Evolutionary conservation across 2,888 invertebrate genomes (phyloP), one percentile per base, ranked within the genome.

Genomic region (Pycnomerus fuliginosus): DNA sequence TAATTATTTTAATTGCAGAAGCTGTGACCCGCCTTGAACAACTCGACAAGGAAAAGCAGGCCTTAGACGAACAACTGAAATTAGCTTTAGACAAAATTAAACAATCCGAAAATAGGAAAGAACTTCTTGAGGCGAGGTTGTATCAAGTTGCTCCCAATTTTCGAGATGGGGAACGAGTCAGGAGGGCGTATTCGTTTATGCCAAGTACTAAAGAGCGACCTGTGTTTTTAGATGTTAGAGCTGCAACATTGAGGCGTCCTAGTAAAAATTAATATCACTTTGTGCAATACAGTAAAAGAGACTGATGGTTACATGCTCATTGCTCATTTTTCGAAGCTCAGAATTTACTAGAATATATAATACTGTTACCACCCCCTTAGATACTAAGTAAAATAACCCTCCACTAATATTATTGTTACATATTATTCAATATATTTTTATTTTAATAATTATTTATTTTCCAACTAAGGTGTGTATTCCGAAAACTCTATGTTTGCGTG

Each of bases 1-100:
- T 8, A 20, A 7, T 20, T 20, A n/a, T n/a, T n/a, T n/a, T 20
- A 20, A 8, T 69, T 71, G 37, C 67, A 85, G 88, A 83, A 69
- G 88, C 89, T n/a, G 80, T 85, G 68, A 73, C 74, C 42, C 79
- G 85, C 44, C 73, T 90, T 8, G 76, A 78, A 53, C 82, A 85
- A 57, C 70, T 90, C 23, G 88, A 90, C 72, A 76, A 77, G 43
- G 88, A 89, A 62, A 79, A 85, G 30, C 76, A 78, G 53, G 75
- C 77, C 41, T 71, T 90, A 48, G 88, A 90, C 56, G 76, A 79
- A 1, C 86, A 89, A 69, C 71, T 89, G 16, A 80, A 78, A 58
- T 74, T 79, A 35, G 85, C 87, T 0, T 78, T 82, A 48, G 77
- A 81, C 60, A 87, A 85, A 70, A 85, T 85, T 35, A 76, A 77